Evolutionary conservation across 2,888 invertebrate genomes (phyloP).

Genomic region (Netelia inedita): DNA sequence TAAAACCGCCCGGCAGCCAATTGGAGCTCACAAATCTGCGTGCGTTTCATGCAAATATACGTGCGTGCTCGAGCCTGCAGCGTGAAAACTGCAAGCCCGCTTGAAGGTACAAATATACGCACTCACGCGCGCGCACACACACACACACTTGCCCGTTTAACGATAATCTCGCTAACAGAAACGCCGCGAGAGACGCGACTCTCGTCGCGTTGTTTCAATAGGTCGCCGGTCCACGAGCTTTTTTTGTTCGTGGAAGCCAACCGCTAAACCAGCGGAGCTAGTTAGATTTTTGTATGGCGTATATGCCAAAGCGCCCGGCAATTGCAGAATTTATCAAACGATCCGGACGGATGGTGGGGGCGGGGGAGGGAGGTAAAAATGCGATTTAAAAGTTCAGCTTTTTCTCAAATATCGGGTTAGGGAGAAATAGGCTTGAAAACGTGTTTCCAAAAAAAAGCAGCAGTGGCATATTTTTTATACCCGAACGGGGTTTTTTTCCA

Average conservation of each 20-base stretch:
- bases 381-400: constrained; percentile 39
- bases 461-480: background rate
- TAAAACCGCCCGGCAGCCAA: constrained; percentile 19
- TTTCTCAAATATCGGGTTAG: constrained; percentile 42
- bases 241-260: constrained; percentile 45
- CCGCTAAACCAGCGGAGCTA: constrained; percentile 41
- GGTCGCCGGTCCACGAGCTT: constrained; percentile 66
- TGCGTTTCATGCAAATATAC: constrained; percentile 22
- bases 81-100: background rate
- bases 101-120: background rate
- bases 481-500: background rate
- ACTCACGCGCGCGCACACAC: constrained; percentile 9
- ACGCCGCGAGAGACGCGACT: constrained; percentile 58
- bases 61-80: background rate
- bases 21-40: constrained; percentile 23
- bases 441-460: background rate
- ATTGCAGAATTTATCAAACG: constrained; percentile 61
- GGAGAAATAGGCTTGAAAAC: constrained; percentile 1
- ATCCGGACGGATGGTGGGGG: background rate
- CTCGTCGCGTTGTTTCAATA: constrained; percentile 69
- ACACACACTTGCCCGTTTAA: constrained; percentile 25
- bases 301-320: constrained; percentile 25
- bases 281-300: constrained; percentile 34
- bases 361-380: background rate
- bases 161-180: constrained; percentile 41